These are phyloP conservation scores for Morbakka virulenta DNA, from an alignment of 30 jellyfish, hydroid and myxozoan genomes.

Conservation along the genomic window DNA sequence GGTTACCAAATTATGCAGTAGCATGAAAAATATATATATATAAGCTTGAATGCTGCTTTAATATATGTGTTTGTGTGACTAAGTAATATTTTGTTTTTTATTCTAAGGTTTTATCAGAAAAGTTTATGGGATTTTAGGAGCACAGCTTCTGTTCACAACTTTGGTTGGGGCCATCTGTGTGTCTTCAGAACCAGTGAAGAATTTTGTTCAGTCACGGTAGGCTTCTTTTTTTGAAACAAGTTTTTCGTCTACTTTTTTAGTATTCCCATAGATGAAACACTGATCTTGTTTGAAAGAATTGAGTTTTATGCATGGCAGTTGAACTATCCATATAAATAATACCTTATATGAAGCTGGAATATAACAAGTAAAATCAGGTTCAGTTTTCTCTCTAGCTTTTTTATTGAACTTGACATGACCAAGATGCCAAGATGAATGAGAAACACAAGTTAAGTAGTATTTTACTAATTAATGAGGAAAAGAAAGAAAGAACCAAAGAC, in stretches of 20 bases:
- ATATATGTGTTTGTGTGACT: too few relatives aligned
- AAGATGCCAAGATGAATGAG: background rate
- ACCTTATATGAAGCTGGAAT: background rate
- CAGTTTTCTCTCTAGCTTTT: background rate
- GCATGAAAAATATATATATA: too few relatives aligned
- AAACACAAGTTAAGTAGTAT: background rate
- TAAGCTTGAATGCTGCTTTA: too few relatives aligned
- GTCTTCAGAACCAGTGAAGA: slow-evolving; percentile 74
- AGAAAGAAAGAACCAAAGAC: too few relatives aligned
- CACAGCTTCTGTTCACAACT: slow-evolving; percentile 87
- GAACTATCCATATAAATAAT: too few relatives aligned
- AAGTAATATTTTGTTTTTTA: too few relatives aligned
- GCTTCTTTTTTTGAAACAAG: background rate
- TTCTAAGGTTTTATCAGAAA: slow-evolving; percentile 86
- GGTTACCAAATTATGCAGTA: too few relatives aligned
- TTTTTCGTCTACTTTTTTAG: background rate
- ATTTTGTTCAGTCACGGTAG: slow-evolving; percentile 84
- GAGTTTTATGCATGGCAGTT: too few relatives aligned
- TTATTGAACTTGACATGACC: background rate
- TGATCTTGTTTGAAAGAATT: too few relatives aligned
- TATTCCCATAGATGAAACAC: too few relatives aligned
- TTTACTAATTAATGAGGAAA: too few relatives aligned
- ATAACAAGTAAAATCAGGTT: background rate
- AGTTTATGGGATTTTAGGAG: slow-evolving; percentile 89
- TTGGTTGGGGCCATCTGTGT: slow-evolving; percentile 78